Conservation (phyloP, 92 coral and sea anemone species). For the Palythoa grandiflora region DNA sequence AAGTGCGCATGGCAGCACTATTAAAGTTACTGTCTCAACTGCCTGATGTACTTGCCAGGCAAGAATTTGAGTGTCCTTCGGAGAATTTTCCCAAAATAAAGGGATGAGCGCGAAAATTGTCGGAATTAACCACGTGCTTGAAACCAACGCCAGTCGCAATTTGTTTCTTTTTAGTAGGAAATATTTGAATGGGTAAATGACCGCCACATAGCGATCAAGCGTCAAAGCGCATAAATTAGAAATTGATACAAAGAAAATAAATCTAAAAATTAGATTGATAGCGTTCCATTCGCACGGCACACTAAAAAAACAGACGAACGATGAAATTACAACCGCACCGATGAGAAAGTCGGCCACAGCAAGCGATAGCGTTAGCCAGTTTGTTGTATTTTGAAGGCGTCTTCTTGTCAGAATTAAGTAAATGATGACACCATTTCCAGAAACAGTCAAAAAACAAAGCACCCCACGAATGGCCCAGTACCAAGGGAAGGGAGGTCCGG, state of each 20-base stretch:
- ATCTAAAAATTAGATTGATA: constrained; percentile 6
- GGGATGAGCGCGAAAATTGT: constrained; percentile 26
- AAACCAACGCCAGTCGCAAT: constrained; percentile 26
- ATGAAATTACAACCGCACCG: constrained; percentile 47
- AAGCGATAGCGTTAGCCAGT: constrained; percentile 59
- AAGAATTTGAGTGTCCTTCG: not conserved
- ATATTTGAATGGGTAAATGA: constrained; percentile 49
- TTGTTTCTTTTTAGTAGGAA: constrained; percentile 33
- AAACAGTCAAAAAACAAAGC: constrained; percentile 34
- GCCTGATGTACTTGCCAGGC: constrained; percentile 26
- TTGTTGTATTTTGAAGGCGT: constrained; percentile 58
- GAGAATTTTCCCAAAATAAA: constrained; percentile 34
- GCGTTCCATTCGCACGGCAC: constrained; percentile 28
- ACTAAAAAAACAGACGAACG: constrained; percentile 37
- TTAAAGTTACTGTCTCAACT: constrained; percentile 24
- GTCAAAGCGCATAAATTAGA: constrained; percentile 51
- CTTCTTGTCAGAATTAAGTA: constrained; percentile 42
- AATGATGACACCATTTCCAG: constrained; percentile 50
- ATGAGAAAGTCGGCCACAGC: constrained; percentile 60
- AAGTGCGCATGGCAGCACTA: constrained; percentile 42
- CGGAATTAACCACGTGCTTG: constrained; percentile 46
- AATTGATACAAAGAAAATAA: constrained; percentile 52
- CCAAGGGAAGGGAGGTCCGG: constrained; percentile 40
- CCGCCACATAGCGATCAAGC: constrained; percentile 54
- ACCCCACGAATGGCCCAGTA: constrained; percentile 56